phyloP scores from a whole-genome alignment of 2,113 vertebrate genomes.

The Anser brachyrhynchus region DNA sequence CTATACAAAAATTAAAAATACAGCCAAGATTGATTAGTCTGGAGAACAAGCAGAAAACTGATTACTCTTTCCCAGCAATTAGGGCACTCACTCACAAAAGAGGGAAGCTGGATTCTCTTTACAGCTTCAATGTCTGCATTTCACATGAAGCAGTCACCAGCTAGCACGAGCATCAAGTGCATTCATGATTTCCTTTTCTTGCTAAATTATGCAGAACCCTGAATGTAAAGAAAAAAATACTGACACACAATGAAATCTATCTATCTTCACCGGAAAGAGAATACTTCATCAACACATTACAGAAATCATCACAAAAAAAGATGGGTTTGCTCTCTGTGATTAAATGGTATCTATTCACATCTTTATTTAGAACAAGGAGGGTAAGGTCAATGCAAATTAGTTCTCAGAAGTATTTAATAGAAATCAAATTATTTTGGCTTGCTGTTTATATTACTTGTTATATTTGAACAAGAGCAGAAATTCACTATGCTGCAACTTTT shows the following conservation, averaged over 20 bases:
- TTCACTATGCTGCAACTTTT: background rate
- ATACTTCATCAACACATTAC: background rate
- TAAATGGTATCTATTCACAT: background rate
- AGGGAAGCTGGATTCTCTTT: background rate
- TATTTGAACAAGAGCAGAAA: background rate
- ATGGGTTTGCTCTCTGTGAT: background rate
- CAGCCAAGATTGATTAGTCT: conserved; percentile 5
- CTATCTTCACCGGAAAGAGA: background rate
- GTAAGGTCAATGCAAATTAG: background rate
- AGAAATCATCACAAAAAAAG: background rate
- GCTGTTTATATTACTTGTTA: background rate
- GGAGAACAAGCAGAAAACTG: background rate
- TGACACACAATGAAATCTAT: background rate
- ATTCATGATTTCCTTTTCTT: background rate
- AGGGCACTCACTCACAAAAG: background rate
- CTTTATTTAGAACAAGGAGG: background rate
- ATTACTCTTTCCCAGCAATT: conserved; percentile 17
- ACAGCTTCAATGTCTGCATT: background rate
- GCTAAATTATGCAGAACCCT: background rate
- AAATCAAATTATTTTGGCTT: conserved; percentile 16
- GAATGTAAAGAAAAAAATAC: background rate
- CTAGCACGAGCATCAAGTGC: background rate
- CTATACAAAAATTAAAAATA: background rate
- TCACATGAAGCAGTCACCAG: background rate
- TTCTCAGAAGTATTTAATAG: background rate